Evolutionary conservation across 2,888 invertebrate genomes (phyloP).

Genomic region (Autographa pulchrina): DNA sequence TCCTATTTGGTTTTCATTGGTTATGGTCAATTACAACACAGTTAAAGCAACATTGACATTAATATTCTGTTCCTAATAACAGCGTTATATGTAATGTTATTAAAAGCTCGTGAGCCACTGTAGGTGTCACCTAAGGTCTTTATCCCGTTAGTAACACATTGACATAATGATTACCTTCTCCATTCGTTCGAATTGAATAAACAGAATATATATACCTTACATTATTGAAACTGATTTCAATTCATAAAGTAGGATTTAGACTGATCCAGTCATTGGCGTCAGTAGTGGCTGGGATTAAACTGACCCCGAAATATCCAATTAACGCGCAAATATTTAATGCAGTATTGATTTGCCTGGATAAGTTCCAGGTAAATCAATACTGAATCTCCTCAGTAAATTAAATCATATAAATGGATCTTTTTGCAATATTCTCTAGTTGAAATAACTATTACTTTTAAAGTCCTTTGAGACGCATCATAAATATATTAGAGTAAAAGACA

Average conservation of each 20-base stretch:
- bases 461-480: background rate
- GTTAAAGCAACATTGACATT: background rate
- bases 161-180: background rate
- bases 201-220: no score
- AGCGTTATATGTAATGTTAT: background rate
- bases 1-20: background rate
- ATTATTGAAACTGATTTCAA: no score
- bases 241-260: no score
- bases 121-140: background rate
- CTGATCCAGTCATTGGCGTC: no score
- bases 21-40: background rate
- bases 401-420: background rate
- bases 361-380: no score
- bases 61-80: background rate
- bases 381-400: no score
- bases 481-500: constrained; percentile 12
- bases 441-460: background rate
- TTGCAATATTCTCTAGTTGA: no score
- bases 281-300: no score
- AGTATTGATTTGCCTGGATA: no score
- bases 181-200: no score
- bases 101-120: background rate
- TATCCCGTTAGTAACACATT: background rate
- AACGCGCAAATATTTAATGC: no score
- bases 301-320: no score